Conservation (phyloP, 2,888 invertebrate species). For the Parasteatoda lunata region DNA sequence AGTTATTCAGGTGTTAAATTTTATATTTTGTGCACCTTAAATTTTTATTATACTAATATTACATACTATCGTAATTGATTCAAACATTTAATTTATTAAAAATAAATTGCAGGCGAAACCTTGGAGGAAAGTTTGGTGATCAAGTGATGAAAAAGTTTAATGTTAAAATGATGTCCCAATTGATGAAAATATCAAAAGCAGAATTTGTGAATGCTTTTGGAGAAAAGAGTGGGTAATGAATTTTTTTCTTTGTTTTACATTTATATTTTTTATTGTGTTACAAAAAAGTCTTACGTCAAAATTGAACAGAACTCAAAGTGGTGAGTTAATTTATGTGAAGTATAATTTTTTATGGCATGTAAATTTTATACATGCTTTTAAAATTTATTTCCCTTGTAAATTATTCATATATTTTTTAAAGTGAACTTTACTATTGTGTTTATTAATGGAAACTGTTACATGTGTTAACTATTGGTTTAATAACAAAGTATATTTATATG, state of each 20-base stretch:
- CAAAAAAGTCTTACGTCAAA: neutral
- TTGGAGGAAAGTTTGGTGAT: conserved; percentile 95
- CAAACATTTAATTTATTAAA: no score
- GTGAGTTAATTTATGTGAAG: neutral
- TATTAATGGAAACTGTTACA: no score
- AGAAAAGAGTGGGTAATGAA: conserved; percentile 87
- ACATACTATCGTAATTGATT: no score
- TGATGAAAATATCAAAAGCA: conserved; percentile 82
- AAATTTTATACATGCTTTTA: no score
- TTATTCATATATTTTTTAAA: no score
- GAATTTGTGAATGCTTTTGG: conserved; percentile 85
- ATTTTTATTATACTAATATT: neutral
- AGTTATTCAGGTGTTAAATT: neutral
- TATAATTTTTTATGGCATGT: no score
- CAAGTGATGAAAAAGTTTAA: conserved; percentile 83
- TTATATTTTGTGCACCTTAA: neutral
- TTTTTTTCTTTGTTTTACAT: neutral
- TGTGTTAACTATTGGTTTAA: no score
- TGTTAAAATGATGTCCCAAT: conserved; percentile 86
- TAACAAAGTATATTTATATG: no score
- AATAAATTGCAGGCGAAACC: conserved; percentile 78
- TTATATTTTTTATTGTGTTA: neutral
- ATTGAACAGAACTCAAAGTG: neutral
- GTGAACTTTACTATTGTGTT: no score
- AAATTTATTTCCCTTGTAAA: no score